Evolutionary conservation across 2,888 invertebrate genomes (phyloP), one percentile per base, ranked within the genome.

Genomic region (Empis livida): DNA sequence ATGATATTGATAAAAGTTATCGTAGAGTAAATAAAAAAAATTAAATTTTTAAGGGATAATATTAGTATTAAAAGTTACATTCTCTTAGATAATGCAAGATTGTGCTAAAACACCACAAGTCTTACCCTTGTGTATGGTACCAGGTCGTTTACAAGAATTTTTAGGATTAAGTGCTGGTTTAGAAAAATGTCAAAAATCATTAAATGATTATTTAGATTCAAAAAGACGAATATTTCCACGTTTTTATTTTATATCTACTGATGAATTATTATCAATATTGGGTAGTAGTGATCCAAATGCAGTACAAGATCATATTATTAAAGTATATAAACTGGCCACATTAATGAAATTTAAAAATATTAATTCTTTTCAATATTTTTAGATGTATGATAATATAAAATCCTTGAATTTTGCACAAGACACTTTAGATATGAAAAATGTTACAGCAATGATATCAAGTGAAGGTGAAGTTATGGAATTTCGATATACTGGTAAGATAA

Each of bases 201-300:
- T 94, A 46, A 88, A 88, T 60, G 89, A 92, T 61, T 94, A 93
- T 64, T 71, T 94, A 53, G 90, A 90, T 64, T 80, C 84, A 0
- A 93, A 93, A 68, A 73, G 94, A 42, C 79, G 86, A 51, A 78
- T 88, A 52, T 94, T 93, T 66, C 90, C 94, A 3, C 70, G 94
- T 44, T 94, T 94, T 70, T 93, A 87, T 71, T 94, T 94, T 67
- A 87, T 94, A 61, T 93, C 93, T 4, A 93, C 93, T 27, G 92
- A 93, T 60, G 94, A 94, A 65, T 67, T 94, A 54, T 73, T 95
- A 9, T 85, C 88, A 3, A 89, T 94, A 56, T 75, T 94, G 44
- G 93, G 93, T 13, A 90, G 86, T 62, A 87, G 83, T 54, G 84
- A 88, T 52, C 83, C 88, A 10, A 75, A 74, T 45, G 84, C 85